Evolutionary conservation across 2,888 invertebrate species (phyloP).

Genomic region (Tuta absoluta): DNA sequence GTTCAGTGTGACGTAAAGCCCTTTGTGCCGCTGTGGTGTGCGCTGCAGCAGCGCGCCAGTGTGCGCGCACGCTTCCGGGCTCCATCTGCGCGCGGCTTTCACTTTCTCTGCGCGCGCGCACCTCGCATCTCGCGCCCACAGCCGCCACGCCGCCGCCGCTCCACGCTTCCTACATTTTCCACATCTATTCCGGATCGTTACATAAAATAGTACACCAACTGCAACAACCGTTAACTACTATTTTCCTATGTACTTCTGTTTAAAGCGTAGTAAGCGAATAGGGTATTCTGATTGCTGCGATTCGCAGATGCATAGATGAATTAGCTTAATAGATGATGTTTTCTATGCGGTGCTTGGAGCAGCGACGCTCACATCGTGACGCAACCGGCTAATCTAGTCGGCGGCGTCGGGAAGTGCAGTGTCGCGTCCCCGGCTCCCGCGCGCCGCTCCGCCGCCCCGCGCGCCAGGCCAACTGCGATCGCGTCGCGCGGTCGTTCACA

Average conservation of each 20-base stretch:
- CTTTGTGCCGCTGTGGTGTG: slow-evolving; percentile 39
- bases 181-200: slow-evolving; percentile 60
- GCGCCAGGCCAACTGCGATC: slow-evolving; percentile 71
- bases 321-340: slow-evolving; percentile 55
- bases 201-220: slow-evolving; percentile 41
- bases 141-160: slow-evolving; percentile 31
- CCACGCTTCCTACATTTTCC: slow-evolving; percentile 65
- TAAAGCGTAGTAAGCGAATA: background rate
- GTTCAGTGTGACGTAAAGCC: slow-evolving; percentile 50
- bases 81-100: slow-evolving; percentile 78
- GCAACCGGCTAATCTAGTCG: slow-evolving; percentile 81
- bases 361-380: slow-evolving; percentile 69
- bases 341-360: slow-evolving; percentile 55
- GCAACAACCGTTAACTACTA: slow-evolving; percentile 16
- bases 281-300: background rate
- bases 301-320: slow-evolving; percentile 23
- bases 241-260: background rate
- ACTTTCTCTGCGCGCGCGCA: slow-evolving; percentile 71
- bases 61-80: slow-evolving; percentile 68
- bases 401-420: slow-evolving; percentile 81
- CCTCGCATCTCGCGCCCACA: slow-evolving; percentile 63
- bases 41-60: slow-evolving; percentile 53
- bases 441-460: slow-evolving; percentile 50
- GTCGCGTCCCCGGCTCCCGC: slow-evolving; percentile 77
- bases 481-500: slow-evolving; percentile 77